Base-by-base conservation (phyloP, 1,140 invertebrate genomes). In the Homarus americanus region DNA sequence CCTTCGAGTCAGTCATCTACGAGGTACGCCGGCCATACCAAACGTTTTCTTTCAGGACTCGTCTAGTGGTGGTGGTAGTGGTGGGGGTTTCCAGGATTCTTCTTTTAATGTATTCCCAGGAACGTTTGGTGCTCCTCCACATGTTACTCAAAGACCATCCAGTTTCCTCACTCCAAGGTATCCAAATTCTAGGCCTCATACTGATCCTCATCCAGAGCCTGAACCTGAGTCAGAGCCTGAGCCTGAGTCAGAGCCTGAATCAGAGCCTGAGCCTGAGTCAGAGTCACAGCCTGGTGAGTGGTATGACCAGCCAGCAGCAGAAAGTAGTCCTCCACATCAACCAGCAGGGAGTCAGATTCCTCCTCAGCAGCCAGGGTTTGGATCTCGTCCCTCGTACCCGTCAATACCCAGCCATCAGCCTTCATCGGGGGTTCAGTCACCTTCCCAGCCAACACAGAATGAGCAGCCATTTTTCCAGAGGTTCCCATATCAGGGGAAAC, bases 1-100 rank as follows among this genome's bases (percentile, higher is more conserved):
- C 91, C 92, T 95, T 10, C 87, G 92, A 44, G 87, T 93, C 24
- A 58, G 34, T 28, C 86, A 72, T 28, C 82, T 92, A 32, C 38
- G 83, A 90, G 91, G 91, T 92, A 92, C 66, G 82, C 32, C 53
- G 36, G 32, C 72, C 69, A 28, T n/a, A 66, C 40, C 87, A 32
- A 69, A 12, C 32, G 32, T 69, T 69, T 32, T 24, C 63, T 69
- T 69, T 69, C 63, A 69, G 63, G 63, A 69, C 32, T 28, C n/a
- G 5, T 32, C 63, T 1, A 28, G 63, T 69, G 63, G 32, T 7
- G 32, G 63, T 24, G 12, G 9, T 69, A 28, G 63, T 69, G 63
- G 32, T 7, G 32, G 63, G 63, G 12, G 9, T 69, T 69, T 69
- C n/a, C n/a, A 69, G n/a, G 63, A 69, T 17, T 24, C 63, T 69